Evolutionary conservation across 2,888 invertebrate genomes (phyloP).

Genomic region (Morpho deidamia): DNA sequence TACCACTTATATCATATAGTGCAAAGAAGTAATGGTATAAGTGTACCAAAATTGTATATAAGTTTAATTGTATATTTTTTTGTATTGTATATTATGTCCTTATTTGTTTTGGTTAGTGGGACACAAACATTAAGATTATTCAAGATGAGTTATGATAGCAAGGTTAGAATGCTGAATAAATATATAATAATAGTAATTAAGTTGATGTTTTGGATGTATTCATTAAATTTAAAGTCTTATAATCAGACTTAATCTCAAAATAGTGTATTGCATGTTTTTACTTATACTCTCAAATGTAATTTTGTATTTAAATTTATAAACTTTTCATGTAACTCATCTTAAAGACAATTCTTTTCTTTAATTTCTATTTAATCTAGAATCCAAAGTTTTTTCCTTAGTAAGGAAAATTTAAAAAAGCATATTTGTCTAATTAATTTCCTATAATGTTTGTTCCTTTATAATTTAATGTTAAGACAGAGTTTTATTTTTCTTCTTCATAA

Average conservation of each 20-base stretch:
- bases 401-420: not conserved
- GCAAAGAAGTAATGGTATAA: slow-evolving; percentile 28
- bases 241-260: no score
- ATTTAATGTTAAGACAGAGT: no score
- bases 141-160: slow-evolving; percentile 1
- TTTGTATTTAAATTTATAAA: no score
- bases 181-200: not conserved
- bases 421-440: not conserved
- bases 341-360: no score
- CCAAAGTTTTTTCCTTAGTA: no score
- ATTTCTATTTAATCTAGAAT: no score
- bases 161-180: not conserved
- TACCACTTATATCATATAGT: slow-evolving; percentile 1
- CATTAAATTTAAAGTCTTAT: no score
- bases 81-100: slow-evolving; percentile 24
- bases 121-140: slow-evolving; percentile 9
- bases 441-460: no score
- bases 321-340: no score
- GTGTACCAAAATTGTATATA: slow-evolving; percentile 38
- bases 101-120: slow-evolving; percentile 15
- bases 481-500: not conserved
- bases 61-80: slow-evolving; percentile 20
- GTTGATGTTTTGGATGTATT: no score
- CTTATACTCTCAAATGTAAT: no score
- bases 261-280: no score